A percentile compares a stretch with the other conserved stretches of the same genome.
Evolutionary conservation across 2,797 vertebrate genomes (phyloP).

Genomic region (Gallinago stenura): DNA sequence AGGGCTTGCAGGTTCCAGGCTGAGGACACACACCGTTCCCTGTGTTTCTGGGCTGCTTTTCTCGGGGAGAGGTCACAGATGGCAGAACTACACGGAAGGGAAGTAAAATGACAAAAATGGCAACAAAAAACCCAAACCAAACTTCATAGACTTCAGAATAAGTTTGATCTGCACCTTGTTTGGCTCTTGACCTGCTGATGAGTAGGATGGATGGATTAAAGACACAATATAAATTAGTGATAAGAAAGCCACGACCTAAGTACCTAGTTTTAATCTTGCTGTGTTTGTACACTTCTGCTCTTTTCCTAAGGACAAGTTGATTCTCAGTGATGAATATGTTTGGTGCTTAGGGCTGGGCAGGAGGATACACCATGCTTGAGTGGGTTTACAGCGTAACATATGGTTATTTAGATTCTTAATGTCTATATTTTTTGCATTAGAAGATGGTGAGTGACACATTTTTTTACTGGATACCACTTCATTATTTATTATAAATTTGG

Average conservation of each 20-base stretch:
- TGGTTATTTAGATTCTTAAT: not conserved
- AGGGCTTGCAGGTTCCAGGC: not conserved
- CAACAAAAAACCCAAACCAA: not conserved
- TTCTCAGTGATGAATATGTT: not conserved
- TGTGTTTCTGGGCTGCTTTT: not conserved
- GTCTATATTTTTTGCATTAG: not conserved
- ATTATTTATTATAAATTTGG: not conserved
- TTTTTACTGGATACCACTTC: not conserved
- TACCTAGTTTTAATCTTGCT: not conserved
- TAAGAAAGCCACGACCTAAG: not conserved
- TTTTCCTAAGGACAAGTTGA: not conserved
- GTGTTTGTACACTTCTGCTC: not conserved
- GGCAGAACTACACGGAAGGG: not conserved
- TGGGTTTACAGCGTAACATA: not conserved
- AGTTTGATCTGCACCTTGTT: not conserved
- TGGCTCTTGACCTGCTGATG: not conserved
- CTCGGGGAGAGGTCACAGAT: not conserved
- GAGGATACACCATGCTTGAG: not conserved
- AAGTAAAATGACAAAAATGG: not conserved
- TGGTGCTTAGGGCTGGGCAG: not conserved
- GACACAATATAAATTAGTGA: not conserved
- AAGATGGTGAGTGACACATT: not conserved
- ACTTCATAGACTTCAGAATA: not conserved
- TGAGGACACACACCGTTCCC: not conserved
- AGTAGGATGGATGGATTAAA: not conserved